Base-by-base conservation (phyloP, 2,113 vertebrate species). In the Otolemur garnettii region DNA sequence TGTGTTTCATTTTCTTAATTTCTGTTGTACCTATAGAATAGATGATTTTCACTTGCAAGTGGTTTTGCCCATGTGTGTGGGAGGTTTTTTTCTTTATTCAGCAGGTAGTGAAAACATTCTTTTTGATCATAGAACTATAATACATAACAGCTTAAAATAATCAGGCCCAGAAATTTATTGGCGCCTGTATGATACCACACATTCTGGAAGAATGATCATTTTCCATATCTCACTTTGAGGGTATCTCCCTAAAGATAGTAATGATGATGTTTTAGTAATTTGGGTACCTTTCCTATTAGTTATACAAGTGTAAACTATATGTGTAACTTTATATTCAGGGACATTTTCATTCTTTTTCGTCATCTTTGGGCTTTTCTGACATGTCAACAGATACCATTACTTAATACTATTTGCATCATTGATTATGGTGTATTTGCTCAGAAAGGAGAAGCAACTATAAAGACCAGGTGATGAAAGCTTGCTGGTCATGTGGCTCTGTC, bases 371-470 rank as follows among this genome's bases (percentile, higher is more conserved):
- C 81, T 81, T 85, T 77, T 19, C 66, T 93, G 64, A 17, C 53
- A 50, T 88, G 18, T 87, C 60, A 93, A 33, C 78, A 90, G 64
- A 66, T n/a, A 60, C 53, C 14, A 72, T 81, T 66, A 57, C 19
- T 94, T 92, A 71, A 53, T 93, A 66, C 45, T 85, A 81, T 89
- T 74, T 79, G 35, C 21, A 1, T 79, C 64, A 24, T n/a, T 93
- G 86, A 57, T 82, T 69, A 42, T 38, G 38, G 15, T 59, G 33
- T 59, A 28, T 85, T 91, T 87, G 12, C 50, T 68, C 7, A 42
- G 62, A 89, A 68, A 66, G 77, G 1, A 60, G 71, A 53, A 79
- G 38, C 4, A 38, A 38, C 38, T 38, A 38, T 74, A 38, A 75
- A 68, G 69, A 42, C 26, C 24, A 21, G n/a, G 55, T 28, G 64